Percentiles rank a stretch among this genome's conserved stretches.
Evolutionary conservation across 2,888 invertebrate genomes (phyloP).

Genomic region (Odontocolon sp.): DNA sequence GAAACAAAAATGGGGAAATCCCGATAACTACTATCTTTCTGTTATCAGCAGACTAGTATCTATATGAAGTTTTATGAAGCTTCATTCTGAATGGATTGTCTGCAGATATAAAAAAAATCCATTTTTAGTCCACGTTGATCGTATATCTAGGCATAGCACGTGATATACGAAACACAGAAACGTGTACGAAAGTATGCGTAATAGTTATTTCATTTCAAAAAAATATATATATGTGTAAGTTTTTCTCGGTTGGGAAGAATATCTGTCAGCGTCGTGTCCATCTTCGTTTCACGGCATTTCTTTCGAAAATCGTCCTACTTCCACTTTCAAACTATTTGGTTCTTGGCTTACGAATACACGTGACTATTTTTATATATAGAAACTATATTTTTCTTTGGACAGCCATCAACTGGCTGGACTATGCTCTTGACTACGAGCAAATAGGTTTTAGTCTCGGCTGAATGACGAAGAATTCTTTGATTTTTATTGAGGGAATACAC

Average conservation of each 20-base stretch:
- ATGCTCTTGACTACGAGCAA: not conserved
- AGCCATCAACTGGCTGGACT: not conserved
- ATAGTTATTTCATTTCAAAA: not conserved
- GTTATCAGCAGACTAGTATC: too few relatives aligned
- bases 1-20: constrained; percentile 14
- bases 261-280: not conserved
- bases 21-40: not conserved
- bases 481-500: not conserved
- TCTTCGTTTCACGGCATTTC: constrained; percentile 4
- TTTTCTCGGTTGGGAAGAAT: not conserved
- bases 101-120: not conserved
- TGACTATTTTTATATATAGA: constrained; percentile 4
- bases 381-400: not conserved
- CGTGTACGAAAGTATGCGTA: not conserved
- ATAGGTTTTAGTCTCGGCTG: not conserved
- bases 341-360: not conserved
- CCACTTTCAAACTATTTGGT: constrained; percentile 10
- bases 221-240: not conserved
- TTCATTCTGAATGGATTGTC: not conserved
- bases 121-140: not conserved
- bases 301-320: constrained; percentile 16
- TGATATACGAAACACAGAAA: not conserved
- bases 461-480: constrained; percentile 5
- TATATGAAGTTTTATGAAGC: not conserved
- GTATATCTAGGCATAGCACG: too few relatives aligned